Evolutionary conservation across 2,113 vertebrate genomes (phyloP).

Genomic region (Eretmochelys imbricata): DNA sequence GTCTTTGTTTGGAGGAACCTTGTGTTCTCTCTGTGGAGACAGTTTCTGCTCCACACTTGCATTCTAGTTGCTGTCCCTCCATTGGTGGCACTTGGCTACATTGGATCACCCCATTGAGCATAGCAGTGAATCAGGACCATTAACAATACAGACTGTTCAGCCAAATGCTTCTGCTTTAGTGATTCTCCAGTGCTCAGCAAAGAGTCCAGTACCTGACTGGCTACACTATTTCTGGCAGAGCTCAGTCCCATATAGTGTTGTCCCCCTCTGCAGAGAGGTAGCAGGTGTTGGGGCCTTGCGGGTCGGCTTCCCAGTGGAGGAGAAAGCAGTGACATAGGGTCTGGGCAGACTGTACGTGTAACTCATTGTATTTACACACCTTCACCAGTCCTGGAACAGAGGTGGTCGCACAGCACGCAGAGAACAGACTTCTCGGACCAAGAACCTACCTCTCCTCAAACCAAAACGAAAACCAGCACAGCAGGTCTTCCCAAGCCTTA

Average conservation of each 20-base stretch:
- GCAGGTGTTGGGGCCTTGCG: not conserved
- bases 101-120: not conserved
- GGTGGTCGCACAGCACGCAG: not conserved
- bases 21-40: accelerated
- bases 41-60: not conserved
- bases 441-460: not conserved
- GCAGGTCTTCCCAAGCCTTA: not conserved
- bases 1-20: no score
- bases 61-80: not conserved
- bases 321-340: not conserved
- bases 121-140: not conserved
- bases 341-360: not conserved
- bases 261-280: not conserved
- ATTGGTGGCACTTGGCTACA: not conserved
- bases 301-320: not conserved
- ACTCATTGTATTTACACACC: not conserved
- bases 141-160: not conserved
- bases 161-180: not conserved
- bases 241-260: not conserved
- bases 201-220: not conserved
- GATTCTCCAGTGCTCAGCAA: not conserved
- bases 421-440: not conserved
- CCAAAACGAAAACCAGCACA: not conserved
- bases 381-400: not conserved
- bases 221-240: not conserved